Evolutionary conservation across 2,797 vertebrate species (phyloP), one percentile per base, ranked within the genome.

Genomic region (Anniella stebbinsi): DNA sequence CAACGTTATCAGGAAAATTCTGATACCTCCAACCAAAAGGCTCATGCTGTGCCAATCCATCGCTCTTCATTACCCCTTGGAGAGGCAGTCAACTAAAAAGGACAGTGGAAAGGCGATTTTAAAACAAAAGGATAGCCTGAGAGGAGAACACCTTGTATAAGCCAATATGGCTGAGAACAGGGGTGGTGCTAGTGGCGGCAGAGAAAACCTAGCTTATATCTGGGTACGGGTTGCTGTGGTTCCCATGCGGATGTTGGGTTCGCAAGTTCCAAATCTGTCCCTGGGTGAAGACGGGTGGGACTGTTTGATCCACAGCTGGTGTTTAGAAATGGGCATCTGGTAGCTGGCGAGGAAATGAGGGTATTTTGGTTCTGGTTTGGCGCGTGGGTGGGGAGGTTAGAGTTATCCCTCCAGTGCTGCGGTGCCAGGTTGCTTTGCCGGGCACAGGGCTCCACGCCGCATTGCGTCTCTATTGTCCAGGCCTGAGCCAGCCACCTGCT

Each of bases 391-490:
- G 4, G 17, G 23, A 1, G 45, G 6, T 0, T 1, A 15, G n/a
- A 2, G 15, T 51, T 17, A 1, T 13, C 38, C 11, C 70, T 7
- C 28, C 18, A 75, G 69, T 7, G 1, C 69, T 72, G 77, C 87
- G 7, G 73, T 57, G 41, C 25, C 69, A 45, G 21, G 48, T 86
- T 45, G 77, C 36, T 30, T 60, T 57, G 41, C 60, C 57, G 60
- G 77, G 66, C 38, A 72, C 30, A 41, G 69, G 77, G 80, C 78
- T 81, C 54, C n/a, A 3, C 84, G 57, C 89, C 85, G 89, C 89
- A 90, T 87, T 90, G 89, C 89, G 89, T 87, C 89, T 76, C 85
- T 25, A 12, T 76, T 57, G 78, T 38, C 51, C 80, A 12, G 51
- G 57, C 45, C 70, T 33, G 75, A 80, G 28, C 63, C 70, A 57